Evolutionary conservation across 2,797 vertebrate genomes (phyloP).

Genomic region (Falco peregrinus): DNA sequence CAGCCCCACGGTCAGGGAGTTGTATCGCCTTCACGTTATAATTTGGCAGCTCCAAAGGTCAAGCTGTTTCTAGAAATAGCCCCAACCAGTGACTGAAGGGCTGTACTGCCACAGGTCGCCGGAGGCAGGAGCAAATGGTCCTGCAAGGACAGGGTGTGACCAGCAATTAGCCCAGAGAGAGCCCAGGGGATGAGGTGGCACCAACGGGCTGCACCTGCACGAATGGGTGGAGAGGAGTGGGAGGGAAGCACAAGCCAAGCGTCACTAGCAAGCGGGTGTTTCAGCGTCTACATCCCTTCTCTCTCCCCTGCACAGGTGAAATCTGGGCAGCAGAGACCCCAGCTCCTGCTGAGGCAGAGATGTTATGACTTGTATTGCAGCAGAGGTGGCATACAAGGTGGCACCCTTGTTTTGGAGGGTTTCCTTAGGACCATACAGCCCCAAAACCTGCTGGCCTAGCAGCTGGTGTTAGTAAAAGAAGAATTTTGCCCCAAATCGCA

Average conservation of each 20-base stretch:
- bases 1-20: neutral
- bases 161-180: neutral
- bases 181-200: fast-evolving
- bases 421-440: neutral
- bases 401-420: neutral
- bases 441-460: neutral
- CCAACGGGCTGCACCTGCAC: neutral
- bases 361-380: neutral
- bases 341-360: neutral
- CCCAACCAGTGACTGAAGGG: neutral
- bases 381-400: neutral
- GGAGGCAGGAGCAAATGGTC: neutral
- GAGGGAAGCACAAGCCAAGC: neutral
- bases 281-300: fast-evolving
- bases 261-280: fast-evolving
- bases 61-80: neutral
- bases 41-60: slow-evolving; percentile 3
- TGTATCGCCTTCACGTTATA: fast-evolving
- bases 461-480: neutral
- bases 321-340: neutral
- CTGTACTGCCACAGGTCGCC: neutral
- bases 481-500: neutral
- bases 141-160: neutral
- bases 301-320: neutral
- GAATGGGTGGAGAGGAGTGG: fast-evolving